A percentile compares a stretch with the other conserved stretches of the same genome.
Evolutionary conservation across 2,888 invertebrate genomes (phyloP).

Genomic region (Brachyptera putata): DNA sequence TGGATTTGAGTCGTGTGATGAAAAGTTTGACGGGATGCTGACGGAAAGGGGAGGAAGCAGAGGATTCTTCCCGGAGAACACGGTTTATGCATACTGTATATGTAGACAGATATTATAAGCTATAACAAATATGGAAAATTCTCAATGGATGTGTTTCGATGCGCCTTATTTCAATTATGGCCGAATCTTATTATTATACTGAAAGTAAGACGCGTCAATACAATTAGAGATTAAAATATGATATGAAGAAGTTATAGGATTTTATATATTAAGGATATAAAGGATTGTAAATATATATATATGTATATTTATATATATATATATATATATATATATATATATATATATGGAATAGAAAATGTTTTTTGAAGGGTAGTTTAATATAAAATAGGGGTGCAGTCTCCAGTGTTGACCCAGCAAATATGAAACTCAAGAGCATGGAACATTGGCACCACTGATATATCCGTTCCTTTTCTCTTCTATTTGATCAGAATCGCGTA

Average conservation of each 20-base stretch:
- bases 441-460: slow-evolving; percentile 26
- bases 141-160: no score
- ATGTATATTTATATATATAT: no score
- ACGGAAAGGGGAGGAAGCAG: not conserved
- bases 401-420: slow-evolving; percentile 31
- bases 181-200: no score
- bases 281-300: no score
- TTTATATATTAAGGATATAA: no score
- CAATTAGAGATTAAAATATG: not conserved
- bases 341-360: not conserved
- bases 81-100: no score
- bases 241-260: not conserved
- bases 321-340: no score
- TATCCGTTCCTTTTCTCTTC: slow-evolving; percentile 9
- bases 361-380: not conserved
- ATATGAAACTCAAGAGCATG: slow-evolving; percentile 31
- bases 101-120: no score
- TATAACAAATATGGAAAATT: no score
- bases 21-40: not conserved
- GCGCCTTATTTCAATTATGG: no score
- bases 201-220: no score
- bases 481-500: slow-evolving; percentile 17
- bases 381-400: not conserved
- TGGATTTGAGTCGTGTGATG: slow-evolving; percentile 27
- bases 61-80: not conserved